These are phyloP conservation scores for Alauda arvensis DNA, from an alignment of 2,797 vertebrate genomes.

Conservation along the genomic window DNA sequence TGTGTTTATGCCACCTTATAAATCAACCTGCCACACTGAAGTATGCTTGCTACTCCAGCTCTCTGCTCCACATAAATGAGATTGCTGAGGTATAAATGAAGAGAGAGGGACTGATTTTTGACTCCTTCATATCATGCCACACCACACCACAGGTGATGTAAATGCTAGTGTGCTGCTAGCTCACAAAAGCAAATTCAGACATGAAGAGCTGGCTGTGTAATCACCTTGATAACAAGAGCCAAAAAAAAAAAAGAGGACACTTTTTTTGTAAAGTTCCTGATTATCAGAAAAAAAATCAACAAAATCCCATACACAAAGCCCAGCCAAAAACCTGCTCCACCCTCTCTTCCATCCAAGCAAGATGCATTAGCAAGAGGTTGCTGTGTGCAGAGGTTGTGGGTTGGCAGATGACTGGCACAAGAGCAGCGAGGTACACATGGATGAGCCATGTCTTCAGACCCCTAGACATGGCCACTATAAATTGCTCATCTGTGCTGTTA, in stretches of 20 bases:
- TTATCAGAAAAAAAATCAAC: background rate
- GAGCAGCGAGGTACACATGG: background rate
- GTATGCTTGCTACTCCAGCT: conserved; percentile 17
- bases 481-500: background rate
- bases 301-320: background rate
- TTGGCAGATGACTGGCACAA: background rate
- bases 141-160: background rate
- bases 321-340: background rate
- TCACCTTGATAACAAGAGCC: background rate
- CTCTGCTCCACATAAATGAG: background rate
- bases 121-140: background rate
- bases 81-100: background rate
- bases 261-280: background rate
- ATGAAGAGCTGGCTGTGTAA: background rate
- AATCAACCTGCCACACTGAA: conserved; percentile 10
- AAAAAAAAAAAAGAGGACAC: background rate
- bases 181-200: background rate
- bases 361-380: background rate
- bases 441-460: background rate
- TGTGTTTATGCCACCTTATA: conserved; percentile 17
- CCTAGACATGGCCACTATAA: background rate
- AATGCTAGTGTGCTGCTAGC: background rate
- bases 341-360: background rate
- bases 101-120: conserved; percentile 1
- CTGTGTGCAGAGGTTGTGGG: background rate